Evolutionary conservation across 1,140 invertebrate species (phyloP), one percentile per base, ranked within the genome.

Genomic region (Oncopeltus fasciatus): DNA sequence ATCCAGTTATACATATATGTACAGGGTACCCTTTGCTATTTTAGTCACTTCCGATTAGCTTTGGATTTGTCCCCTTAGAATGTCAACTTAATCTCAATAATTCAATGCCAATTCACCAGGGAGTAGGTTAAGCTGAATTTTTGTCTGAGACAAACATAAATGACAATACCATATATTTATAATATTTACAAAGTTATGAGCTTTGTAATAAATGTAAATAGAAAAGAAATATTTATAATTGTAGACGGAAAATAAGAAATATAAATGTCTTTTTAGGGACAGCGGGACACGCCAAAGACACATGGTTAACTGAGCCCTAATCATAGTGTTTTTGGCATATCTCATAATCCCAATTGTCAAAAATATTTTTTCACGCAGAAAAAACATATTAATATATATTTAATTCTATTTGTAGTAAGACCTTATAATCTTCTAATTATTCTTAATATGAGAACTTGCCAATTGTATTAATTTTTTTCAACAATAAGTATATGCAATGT

Each of bases 261-360:
- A 53, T 53, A 53, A 9, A 8, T 18, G 49, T 5, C 26, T 53
- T 53, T 27, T 14, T 53, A 24, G 49, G 49, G 12, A 16, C 5
- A 24, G 49, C 16, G 24, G 24, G 49, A 53, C 24, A 24, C 14
- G 24, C 21, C 24, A 18, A 53, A 28, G 28, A 9, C 56, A 57
- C 33, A 16, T 57, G 56, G 31, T 57, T 57, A 57, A 57, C 33
- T 57, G 56, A 57, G 56, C 56, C 56, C 56, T 57, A 57, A 57
- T 14, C 56, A 57, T 18, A 18, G 28, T 57, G 56, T 33, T 38
- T 28, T 57, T 57, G 56, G 56, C 28, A 2, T 24, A 5, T 57
- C 56, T 27, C 9, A 2, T 21, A 18, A 53, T 21, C 14, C 49
- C 24, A 24, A 24, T 53, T 53, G 24, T 53, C 26, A 24, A 53